Evolutionary conservation across 2,797 vertebrate species (phyloP).

Genomic region (Geotrypetes seraphini): DNA sequence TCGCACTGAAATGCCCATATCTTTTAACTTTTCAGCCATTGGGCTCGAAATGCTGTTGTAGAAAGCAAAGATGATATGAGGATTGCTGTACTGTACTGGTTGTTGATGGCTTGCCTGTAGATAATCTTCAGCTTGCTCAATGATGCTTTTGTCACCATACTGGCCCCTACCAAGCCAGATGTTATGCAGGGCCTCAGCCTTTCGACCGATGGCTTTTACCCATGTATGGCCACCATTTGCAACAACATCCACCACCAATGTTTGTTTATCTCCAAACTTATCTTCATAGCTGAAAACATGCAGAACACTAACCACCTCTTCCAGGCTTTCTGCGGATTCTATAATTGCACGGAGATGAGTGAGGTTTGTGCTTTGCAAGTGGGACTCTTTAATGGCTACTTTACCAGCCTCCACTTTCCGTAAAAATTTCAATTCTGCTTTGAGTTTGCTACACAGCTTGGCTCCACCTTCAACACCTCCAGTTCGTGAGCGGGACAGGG

Average conservation of each 20-base stretch:
- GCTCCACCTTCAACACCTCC: constrained; percentile 73
- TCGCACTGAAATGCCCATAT: constrained; percentile 82
- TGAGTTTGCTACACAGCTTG: constrained; percentile 80
- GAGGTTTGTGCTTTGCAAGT: constrained; percentile 89
- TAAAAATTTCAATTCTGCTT: constrained; percentile 83
- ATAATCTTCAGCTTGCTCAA: constrained; percentile 83
- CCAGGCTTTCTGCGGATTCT: constrained; percentile 76
- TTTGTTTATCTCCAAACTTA: constrained; percentile 54
- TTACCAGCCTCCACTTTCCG: constrained; percentile 72
- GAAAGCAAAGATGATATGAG: constrained; percentile 86
- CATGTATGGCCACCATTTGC: constrained; percentile 82
- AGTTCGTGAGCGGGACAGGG: constrained; percentile 59
- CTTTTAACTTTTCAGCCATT: constrained; percentile 75
- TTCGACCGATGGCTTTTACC: constrained; percentile 91
- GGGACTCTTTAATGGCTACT: constrained; percentile 78
- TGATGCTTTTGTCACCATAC: constrained; percentile 83
- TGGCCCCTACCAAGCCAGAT: constrained; percentile 94
- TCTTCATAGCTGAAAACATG: constrained; percentile 79
- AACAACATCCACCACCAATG: constrained; percentile 86
- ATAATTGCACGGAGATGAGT: constrained; percentile 84
- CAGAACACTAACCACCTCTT: constrained; percentile 71
- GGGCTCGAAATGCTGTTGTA: constrained; percentile 86
- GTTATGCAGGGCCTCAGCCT: constrained; percentile 89
- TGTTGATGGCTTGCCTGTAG: constrained; percentile 79
- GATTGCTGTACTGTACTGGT: constrained; percentile 77